Percentiles rank a stretch among this genome's conserved stretches.
Evolutionary conservation across 2,797 vertebrate species (phyloP).

Genomic region (Mionectes olivaceus): DNA sequence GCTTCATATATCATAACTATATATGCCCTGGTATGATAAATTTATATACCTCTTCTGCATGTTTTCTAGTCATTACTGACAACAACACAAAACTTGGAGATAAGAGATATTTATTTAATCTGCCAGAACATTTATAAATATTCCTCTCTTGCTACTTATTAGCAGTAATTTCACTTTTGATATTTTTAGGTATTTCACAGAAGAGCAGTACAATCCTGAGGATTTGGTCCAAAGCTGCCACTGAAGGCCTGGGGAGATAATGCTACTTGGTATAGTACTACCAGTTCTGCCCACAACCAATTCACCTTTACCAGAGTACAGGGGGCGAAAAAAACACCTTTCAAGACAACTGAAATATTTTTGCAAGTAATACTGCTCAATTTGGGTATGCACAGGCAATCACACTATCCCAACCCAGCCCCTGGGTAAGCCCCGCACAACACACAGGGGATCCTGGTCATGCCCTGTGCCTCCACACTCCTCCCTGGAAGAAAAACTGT

Average conservation of each 20-base stretch:
- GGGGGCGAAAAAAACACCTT: background rate
- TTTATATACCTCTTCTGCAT: background rate
- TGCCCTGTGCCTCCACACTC: rapidly evolving
- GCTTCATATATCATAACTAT: background rate
- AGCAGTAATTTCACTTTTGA: background rate
- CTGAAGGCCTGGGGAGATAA: background rate
- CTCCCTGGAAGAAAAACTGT: background rate
- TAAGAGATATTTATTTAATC: background rate
- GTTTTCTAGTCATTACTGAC: background rate
- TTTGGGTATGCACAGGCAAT: background rate
- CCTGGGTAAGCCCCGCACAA: background rate
- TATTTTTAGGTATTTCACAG: background rate
- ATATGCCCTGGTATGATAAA: background rate
- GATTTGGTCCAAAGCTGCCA: background rate
- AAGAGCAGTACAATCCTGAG: background rate
- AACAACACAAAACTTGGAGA: background rate
- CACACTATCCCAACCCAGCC: background rate
- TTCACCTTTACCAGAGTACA: background rate
- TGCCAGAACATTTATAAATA: background rate
- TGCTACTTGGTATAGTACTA: too few relatives aligned
- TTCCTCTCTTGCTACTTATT: background rate
- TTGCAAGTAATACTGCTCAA: background rate
- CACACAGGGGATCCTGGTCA: background rate
- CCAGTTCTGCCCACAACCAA: background rate
- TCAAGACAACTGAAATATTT: background rate